Base-by-base conservation (phyloP, 2,797 vertebrate species). In the Periophthalmus magnuspinnatus region DNA sequence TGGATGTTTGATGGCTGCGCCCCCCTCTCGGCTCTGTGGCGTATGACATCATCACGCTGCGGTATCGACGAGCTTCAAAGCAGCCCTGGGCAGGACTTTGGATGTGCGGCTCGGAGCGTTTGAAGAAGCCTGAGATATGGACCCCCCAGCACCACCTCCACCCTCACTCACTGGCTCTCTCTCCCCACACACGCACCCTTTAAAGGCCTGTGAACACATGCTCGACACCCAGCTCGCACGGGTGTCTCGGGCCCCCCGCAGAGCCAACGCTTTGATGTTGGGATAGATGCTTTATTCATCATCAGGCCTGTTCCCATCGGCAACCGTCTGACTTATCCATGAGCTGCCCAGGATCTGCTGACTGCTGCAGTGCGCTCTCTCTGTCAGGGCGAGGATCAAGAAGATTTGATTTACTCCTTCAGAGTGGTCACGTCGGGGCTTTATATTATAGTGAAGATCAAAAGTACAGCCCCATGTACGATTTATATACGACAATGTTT, bases 1-100 rank as follows among this genome's bases (percentile, higher is more conserved):
- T 81, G 88, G 86, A 86, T 86, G 87, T 91, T 90, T 89, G 80
- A 36, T 89, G 84, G 74, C 82, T 77, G 81, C 86, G 81, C 87
- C 85, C 89, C 86, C 88, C 58, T 88, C 84, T 83, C 83, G 58
- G 84, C 87, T 90, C 81, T 79, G 76, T 84, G 87, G 83, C 83
- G 86, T 84, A 82, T 93, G 91, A 91, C 90, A 88, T 90, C 91
- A 91, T 91, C 90, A 91, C 90, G 88, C 86, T 82, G 90, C 77
- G 69, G 81, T 86, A 90, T 91, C 84, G 87, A 91, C 88, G 70
- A 81, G 83, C 88, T 91, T 90, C 91, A 92, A 92, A 91, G 88
- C 81, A 79, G 79, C 85, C 81, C 86, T 78, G 79, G 77, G 80
- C 79, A 78, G 82, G 84, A 84, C 87, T 64, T 76, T 84, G 80